phyloP scores from a whole-genome alignment of 1,140 invertebrate genomes.

The Drosophila busckii region DNA sequence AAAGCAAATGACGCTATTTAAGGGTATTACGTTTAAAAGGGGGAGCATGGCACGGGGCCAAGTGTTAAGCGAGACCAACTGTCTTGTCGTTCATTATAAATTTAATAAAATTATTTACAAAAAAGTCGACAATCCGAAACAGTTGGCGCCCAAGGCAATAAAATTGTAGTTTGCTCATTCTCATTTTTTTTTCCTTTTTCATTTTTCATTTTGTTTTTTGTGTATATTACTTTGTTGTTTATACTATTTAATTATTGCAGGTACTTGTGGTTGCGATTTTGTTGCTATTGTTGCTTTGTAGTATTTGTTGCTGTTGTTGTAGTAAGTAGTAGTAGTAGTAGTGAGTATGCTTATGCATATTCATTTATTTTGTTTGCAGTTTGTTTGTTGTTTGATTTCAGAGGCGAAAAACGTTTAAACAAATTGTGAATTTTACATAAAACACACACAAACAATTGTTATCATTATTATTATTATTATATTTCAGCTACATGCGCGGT shows the following conservation, averaged over 20 bases:
- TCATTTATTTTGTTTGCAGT: conserved; percentile 32
- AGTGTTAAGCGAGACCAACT: conserved; percentile 12
- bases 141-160: conserved; percentile 6
- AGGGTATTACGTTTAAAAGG: no score
- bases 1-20: conserved; percentile 11
- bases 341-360: conserved; percentile 32
- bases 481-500: conserved; percentile 27
- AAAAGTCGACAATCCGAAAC: conserved; percentile 39
- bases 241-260: conserved; percentile 76
- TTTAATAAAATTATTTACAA: conserved; percentile 78
- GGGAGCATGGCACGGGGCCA: conserved; percentile 16
- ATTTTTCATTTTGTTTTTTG: conserved; percentile 40
- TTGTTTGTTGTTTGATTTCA: conserved; percentile 34
- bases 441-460: conserved; percentile 54
- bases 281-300: conserved; percentile 74
- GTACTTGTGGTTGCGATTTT: conserved; percentile 79
- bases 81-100: conserved; percentile 42
- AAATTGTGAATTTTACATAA: conserved; percentile 29
- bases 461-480: conserved; percentile 1
- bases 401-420: conserved; percentile 38
- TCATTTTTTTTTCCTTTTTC: conserved; percentile 18
- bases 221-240: conserved; percentile 52
- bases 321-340: conserved; percentile 8
- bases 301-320: conserved; percentile 42
- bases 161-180: background rate